Conservation (phyloP, 2,888 invertebrate genomes). For the Erebia palarica region DNA sequence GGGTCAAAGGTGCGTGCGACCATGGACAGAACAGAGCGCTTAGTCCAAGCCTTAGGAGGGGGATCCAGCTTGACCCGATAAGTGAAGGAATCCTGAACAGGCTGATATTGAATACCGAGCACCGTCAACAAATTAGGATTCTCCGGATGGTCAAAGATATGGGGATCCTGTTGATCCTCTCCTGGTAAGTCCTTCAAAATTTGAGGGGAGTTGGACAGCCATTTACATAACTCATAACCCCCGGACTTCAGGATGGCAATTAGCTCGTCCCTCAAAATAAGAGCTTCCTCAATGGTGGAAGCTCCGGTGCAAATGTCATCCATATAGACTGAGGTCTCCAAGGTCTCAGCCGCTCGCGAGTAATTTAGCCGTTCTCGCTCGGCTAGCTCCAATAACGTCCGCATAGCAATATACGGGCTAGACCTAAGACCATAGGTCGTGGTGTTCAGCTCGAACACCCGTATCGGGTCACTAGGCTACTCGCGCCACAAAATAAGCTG, state of each 20-base stretch:
- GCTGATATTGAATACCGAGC: neutral
- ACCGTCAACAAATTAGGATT: neutral
- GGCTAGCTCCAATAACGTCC: neutral
- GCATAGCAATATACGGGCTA: slow-evolving; percentile 8
- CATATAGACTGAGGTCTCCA: neutral
- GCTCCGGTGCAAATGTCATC: slow-evolving; percentile 9
- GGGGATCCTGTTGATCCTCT: slow-evolving; percentile 2
- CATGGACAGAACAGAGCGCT: neutral
- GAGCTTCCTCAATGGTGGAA: neutral
- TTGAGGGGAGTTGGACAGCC: neutral
- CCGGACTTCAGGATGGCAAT: neutral
- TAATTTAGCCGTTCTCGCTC: neutral
- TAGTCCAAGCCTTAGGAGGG: neutral
- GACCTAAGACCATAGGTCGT: neutral
- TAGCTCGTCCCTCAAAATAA: neutral
- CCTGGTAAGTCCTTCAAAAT: neutral
- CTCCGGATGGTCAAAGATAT: neutral
- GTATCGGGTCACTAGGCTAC: neutral
- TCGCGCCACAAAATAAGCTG: slow-evolving; percentile 12
- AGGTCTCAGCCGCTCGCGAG: neutral
- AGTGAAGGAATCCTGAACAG: neutral
- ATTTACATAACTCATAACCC: neutral
- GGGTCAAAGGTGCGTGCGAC: slow-evolving; percentile 4
- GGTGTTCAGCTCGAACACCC: neutral
- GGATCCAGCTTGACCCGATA: slow-evolving; percentile 2